Evolutionary conservation across 2,797 vertebrate genomes (phyloP).

Genomic region (Sebastolobus alascanus): DNA sequence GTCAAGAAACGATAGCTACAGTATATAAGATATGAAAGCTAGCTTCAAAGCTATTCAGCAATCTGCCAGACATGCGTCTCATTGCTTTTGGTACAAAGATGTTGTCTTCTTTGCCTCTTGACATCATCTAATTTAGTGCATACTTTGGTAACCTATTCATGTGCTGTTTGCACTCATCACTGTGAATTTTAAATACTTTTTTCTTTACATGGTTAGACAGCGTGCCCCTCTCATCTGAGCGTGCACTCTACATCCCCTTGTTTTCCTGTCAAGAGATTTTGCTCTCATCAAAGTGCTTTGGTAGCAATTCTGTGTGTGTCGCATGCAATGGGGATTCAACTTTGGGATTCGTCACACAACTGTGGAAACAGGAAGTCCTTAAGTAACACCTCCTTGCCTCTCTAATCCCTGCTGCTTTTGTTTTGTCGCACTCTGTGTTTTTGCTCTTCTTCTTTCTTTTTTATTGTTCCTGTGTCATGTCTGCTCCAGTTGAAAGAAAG

Average conservation of each 20-base stretch:
- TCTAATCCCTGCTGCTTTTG: constrained; percentile 69
- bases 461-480: constrained; percentile 15
- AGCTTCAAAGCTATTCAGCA: constrained; percentile 34
- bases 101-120: constrained; percentile 42
- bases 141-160: constrained; percentile 39
- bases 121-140: constrained; percentile 54
- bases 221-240: constrained; percentile 47
- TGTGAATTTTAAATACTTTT: constrained; percentile 45
- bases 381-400: constrained; percentile 39
- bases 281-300: constrained; percentile 52
- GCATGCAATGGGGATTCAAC: constrained; percentile 61
- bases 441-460: constrained; percentile 10
- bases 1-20: constrained; percentile 9
- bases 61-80: constrained; percentile 24
- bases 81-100: constrained; percentile 45
- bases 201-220: constrained; percentile 38
- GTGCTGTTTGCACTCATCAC: constrained; percentile 34
- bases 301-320: constrained; percentile 53
- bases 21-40: constrained; percentile 18
- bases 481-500: constrained; percentile 21
- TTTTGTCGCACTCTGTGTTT: constrained; percentile 50
- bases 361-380: constrained; percentile 67
- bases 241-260: constrained; percentile 51
- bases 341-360: constrained; percentile 72
- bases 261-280: constrained; percentile 68